Base-by-base conservation (phyloP, 2,888 invertebrate genomes). In the Eurytoma adleriae region DNA sequence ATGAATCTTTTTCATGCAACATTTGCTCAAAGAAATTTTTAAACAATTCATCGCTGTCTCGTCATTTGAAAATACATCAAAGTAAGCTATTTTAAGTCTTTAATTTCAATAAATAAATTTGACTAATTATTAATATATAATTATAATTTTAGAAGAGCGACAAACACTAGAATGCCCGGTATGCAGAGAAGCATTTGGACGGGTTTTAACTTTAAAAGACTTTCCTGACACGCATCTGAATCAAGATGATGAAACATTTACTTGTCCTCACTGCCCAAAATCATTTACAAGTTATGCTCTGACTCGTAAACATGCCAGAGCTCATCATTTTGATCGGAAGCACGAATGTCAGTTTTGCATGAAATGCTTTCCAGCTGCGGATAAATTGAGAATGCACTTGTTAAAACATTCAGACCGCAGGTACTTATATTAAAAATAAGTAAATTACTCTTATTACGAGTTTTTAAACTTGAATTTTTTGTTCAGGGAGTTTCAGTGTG, bases 141-240 rank as follows among this genome's bases (percentile, higher is more conserved):
- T 80, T 79, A 27, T 24, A 52, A 59, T 83, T 85, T 14, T 82
- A 90, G 90, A 91, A 83, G 93, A 93, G 79, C 93, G 93, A 83
- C 94, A 93, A 85, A 92, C 92, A 72, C 95, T 95, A 85, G 94
- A 95, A 86, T 96, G 96, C 87, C 94, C 95, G 0, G 94, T 95
- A 86, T 96, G 96, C 88, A 93, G 93, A 77, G 92, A 93, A 85
- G 92, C 92, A 16, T 96, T 95, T 87, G 93, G 94, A 82, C 93
- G 94, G 85, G 92, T 94, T n/a, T 87, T 93, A 1, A 91, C 92
- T 76, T 90, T 95, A 84, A 94, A 94, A 86, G 92, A 93, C 72
- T 96, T 96, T 87, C 94, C 95, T 48, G 92, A 92, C 78, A 91
- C 91, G 20, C 95, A 96, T 87, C 86, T 89, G 40, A 92, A 92